Evolutionary conservation across 2,888 invertebrate genomes (phyloP).

Genomic region (Ophonus ardosiacus): DNA sequence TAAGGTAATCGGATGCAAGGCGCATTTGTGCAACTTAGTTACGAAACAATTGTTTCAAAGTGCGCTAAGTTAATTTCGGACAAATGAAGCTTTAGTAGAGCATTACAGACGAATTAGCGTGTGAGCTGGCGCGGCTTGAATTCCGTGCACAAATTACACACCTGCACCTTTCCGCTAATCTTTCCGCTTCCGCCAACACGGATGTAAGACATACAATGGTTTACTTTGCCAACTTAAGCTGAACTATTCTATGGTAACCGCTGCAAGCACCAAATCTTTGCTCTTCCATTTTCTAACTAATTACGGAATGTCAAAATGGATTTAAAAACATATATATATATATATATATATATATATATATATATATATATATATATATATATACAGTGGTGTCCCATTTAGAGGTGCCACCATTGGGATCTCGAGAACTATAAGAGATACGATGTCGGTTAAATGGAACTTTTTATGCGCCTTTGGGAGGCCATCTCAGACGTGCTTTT

Average conservation of each 20-base stretch:
- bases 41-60: conserved; percentile 33
- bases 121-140: background rate
- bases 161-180: conserved; percentile 44
- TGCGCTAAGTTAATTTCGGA: conserved; percentile 43
- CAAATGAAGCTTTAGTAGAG: conserved; percentile 38
- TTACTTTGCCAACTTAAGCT: background rate
- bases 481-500: too few relatives aligned
- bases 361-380: too few relatives aligned
- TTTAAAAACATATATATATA: too few relatives aligned
- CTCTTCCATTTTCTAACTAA: too few relatives aligned
- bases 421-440: too few relatives aligned
- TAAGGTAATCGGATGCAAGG: conserved; percentile 36
- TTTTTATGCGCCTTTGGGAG: too few relatives aligned
- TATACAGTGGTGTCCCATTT: too few relatives aligned
- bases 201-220: background rate
- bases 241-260: background rate
- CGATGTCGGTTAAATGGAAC: too few relatives aligned
- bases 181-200: conserved; percentile 17
- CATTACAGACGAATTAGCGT: conserved; percentile 40
- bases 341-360: too few relatives aligned
- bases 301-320: too few relatives aligned
- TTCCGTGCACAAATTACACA: conserved; percentile 29
- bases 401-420: too few relatives aligned
- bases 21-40: conserved; percentile 27
- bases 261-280: too few relatives aligned